Conservation (phyloP, 2,113 vertebrate species). For the Phyllopteryx taeniolatus region DNA sequence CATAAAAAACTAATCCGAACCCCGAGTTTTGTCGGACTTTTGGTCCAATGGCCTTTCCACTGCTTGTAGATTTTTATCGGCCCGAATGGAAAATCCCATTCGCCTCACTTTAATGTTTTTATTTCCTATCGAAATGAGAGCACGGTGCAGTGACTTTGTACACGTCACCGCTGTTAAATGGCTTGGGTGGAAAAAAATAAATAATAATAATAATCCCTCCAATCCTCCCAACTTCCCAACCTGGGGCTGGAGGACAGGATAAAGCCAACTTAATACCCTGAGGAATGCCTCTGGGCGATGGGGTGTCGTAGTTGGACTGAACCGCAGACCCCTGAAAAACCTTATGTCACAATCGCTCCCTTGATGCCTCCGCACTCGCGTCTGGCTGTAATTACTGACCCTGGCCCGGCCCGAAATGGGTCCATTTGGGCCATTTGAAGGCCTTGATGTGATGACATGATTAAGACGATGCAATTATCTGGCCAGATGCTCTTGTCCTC, state of each 20-base stretch:
- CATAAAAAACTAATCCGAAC: no score
- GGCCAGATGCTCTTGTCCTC: not conserved
- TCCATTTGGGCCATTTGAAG: not conserved
- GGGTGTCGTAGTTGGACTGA: slow-evolving; percentile 20
- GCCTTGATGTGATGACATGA: not conserved
- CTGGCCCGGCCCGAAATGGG: slow-evolving; percentile 3
- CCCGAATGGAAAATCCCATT: no score
- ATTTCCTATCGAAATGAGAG: not conserved
- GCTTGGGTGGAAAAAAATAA: not conserved
- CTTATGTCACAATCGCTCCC: not conserved
- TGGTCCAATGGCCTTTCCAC: no score
- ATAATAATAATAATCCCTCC: no score
- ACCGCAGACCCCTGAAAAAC: slow-evolving; percentile 5
- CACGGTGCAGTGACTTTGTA: not conserved
- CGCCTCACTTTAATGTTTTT: no score
- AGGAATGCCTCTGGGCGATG: slow-evolving; percentile 38
- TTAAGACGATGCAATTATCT: not conserved
- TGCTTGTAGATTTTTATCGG: no score
- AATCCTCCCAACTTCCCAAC: slow-evolving; percentile 14
- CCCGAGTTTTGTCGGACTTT: no score
- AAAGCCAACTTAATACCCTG: slow-evolving; percentile 40
- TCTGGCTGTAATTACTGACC: slow-evolving; percentile 31
- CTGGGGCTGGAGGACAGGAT: slow-evolving; percentile 22
- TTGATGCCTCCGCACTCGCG: slow-evolving; percentile 1
- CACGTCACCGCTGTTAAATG: no score